phyloP scores from a whole-genome alignment of 2,113 vertebrate species.

The Apodemus sylvaticus region DNA sequence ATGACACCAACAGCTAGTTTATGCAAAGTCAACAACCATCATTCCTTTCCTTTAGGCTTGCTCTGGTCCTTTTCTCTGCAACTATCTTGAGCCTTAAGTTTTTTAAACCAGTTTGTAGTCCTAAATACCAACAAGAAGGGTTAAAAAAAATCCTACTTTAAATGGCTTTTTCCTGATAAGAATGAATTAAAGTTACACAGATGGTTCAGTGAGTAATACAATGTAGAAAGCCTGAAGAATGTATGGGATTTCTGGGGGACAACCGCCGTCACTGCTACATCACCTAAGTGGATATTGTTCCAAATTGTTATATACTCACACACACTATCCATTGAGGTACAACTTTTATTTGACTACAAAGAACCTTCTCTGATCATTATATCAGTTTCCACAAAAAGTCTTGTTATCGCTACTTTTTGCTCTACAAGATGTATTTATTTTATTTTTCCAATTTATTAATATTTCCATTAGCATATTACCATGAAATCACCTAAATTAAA shows the following conservation, averaged over 20 bases:
- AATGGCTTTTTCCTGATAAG: background rate
- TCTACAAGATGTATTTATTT: background rate
- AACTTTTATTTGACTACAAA: background rate
- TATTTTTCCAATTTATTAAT: background rate
- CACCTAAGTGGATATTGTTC: background rate
- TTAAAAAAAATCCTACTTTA: constrained; percentile 29
- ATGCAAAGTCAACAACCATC: background rate
- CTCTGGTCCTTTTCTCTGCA: background rate
- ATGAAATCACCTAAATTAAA: constrained; percentile 9
- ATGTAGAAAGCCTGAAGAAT: background rate
- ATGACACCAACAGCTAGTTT: background rate
- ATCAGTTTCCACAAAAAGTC: background rate
- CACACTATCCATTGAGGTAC: background rate
- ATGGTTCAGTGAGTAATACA: background rate
- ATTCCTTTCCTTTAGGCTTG: background rate
- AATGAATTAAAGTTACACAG: background rate
- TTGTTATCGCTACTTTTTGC: background rate
- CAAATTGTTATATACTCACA: background rate
- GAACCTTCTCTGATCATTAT: background rate
- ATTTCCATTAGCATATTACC: background rate
- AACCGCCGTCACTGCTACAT: background rate
- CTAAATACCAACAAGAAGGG: background rate
- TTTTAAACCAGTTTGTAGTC: background rate
- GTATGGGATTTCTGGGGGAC: fast-evolving
- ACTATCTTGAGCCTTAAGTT: background rate